phyloP scores from a whole-genome alignment of 2,113 vertebrate genomes.

The Notarius quadriscutis region DNA sequence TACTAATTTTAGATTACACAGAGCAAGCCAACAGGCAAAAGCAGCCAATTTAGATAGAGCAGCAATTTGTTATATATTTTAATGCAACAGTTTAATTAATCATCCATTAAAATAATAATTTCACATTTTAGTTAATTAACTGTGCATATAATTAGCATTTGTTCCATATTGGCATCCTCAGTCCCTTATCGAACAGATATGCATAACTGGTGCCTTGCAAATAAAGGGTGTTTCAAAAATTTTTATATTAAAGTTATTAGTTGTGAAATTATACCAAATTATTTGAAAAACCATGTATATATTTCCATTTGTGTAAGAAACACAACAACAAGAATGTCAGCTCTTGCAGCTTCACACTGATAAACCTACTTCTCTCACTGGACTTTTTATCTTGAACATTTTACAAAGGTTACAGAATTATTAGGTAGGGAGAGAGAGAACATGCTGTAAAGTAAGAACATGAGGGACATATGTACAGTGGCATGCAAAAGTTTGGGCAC shows the following conservation, averaged over 20 bases:
- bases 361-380: constrained; percentile 3
- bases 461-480: not conserved
- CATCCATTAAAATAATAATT: not conserved
- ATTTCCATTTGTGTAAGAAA: not conserved
- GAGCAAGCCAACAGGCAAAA: not conserved
- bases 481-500: too few relatives aligned
- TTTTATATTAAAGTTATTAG: too few relatives aligned
- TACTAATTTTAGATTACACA: not conserved
- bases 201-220: not conserved
- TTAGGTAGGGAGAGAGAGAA: not conserved
- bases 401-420: constrained; percentile 23
- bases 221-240: not conserved
- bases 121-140: not conserved
- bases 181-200: not conserved
- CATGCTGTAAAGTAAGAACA: not conserved
- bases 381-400: constrained; percentile 4
- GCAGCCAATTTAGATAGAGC: not conserved
- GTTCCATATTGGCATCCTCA: not conserved
- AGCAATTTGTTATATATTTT: not conserved
- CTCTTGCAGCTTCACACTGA: not conserved
- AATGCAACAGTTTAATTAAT: not conserved
- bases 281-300: not conserved
- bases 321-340: not conserved
- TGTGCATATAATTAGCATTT: not conserved
- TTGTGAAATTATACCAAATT: too few relatives aligned